Conservation (phyloP, 2,888 invertebrate species). For the Deroplatys truncata region DNA sequence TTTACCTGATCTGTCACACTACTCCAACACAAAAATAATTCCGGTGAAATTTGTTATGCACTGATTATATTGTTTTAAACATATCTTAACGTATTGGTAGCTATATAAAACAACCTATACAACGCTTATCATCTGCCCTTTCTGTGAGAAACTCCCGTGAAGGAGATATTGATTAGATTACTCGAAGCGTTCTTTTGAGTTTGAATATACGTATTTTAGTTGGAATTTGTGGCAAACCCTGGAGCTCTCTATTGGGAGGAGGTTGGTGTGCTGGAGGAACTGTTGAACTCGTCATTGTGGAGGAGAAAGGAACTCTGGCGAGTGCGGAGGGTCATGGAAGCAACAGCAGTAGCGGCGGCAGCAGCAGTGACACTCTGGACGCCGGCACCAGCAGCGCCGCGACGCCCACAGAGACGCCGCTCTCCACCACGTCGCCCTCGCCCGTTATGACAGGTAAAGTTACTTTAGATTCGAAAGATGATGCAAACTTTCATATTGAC, state of each 20-base stretch:
- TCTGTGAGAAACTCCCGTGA: too few species aligned
- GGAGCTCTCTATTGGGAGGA: background rate
- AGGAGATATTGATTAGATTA: too few species aligned
- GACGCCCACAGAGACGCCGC: background rate
- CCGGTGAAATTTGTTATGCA: too few species aligned
- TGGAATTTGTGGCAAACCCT: background rate
- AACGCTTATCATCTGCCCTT: too few species aligned
- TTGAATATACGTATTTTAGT: background rate
- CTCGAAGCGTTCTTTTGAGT: background rate
- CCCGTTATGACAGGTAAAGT: constrained; percentile 18
- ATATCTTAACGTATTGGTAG: too few species aligned
- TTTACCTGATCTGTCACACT: too few species aligned
- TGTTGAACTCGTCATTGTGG: background rate
- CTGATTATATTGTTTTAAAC: too few species aligned
- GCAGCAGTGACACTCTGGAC: background rate
- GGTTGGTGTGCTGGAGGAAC: background rate
- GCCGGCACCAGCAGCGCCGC: background rate
- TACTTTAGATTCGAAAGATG: too few species aligned
- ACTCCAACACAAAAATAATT: too few species aligned
- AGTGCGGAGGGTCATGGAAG: background rate
- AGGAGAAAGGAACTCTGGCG: background rate
- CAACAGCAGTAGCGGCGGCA: background rate
- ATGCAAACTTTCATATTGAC: too few species aligned
- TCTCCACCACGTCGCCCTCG: constrained; percentile 14
- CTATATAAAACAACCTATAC: too few species aligned